These are phyloP conservation scores for Nipponacmea schrenckii DNA, from an alignment of 2,888 invertebrate species.

Conservation along the genomic window DNA sequence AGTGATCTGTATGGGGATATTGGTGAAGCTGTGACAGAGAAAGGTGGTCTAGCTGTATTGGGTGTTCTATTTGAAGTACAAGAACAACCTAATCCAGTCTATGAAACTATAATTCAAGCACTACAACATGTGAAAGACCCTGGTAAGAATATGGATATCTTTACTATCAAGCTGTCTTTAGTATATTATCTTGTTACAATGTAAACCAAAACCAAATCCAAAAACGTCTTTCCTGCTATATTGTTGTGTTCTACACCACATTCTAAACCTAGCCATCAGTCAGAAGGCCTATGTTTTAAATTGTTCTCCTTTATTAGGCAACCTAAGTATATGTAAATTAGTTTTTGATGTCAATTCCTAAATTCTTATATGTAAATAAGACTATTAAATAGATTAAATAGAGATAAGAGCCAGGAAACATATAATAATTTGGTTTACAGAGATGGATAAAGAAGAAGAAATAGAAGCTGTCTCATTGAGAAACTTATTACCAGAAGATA, in stretches of 20 bases:
- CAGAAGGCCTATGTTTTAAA: too few species aligned
- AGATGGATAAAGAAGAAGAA: slow-evolving; percentile 35
- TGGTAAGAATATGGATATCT: slow-evolving; percentile 32
- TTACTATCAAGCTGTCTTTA: background rate
- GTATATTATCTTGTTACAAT: too few species aligned
- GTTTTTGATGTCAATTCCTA: too few species aligned
- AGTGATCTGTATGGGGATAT: slow-evolving; percentile 72
- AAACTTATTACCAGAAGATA: slow-evolving; percentile 49
- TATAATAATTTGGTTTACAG: slow-evolving; percentile 29
- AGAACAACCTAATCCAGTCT: slow-evolving; percentile 49
- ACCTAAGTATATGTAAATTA: too few species aligned
- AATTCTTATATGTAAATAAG: too few species aligned
- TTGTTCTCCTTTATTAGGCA: too few species aligned
- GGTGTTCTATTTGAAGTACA: slow-evolving; percentile 73
- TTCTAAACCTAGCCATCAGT: too few species aligned
- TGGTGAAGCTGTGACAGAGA: slow-evolving; percentile 70
- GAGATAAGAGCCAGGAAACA: too few species aligned
- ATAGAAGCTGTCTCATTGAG: slow-evolving; percentile 49
- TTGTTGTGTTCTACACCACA: too few species aligned
- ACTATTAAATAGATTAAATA: too few species aligned
- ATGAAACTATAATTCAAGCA: slow-evolving; percentile 49
- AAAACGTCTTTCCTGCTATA: too few species aligned
- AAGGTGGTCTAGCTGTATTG: slow-evolving; percentile 75
- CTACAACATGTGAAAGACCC: slow-evolving; percentile 50
- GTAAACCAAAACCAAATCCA: background rate